These are phyloP conservation scores for Sebastes steindachneri DNA, from an alignment of 2,797 vertebrate genomes.

Conservation along the genomic window DNA sequence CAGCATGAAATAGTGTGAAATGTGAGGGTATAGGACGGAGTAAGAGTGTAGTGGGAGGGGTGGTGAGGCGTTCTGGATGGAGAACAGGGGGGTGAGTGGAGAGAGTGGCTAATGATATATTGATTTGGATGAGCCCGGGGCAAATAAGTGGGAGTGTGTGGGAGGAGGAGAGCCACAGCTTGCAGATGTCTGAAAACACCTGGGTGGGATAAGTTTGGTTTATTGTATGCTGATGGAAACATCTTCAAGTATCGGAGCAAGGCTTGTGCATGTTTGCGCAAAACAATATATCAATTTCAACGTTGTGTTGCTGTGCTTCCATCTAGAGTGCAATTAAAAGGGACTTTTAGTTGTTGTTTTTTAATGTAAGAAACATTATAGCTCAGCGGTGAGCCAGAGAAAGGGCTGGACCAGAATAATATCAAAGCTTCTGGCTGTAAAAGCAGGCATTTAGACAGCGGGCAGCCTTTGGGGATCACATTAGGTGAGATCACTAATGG, in stretches of 20 bases:
- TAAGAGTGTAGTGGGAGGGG: conserved; percentile 26
- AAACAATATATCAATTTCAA: conserved; percentile 5
- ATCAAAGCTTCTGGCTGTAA: conserved; percentile 52
- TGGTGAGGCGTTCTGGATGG: conserved; percentile 18
- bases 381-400: conserved; percentile 26
- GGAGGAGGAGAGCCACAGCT: conserved; percentile 57
- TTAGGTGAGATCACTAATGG: conserved; percentile 64
- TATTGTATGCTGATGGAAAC: conserved; percentile 18
- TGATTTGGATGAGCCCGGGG: conserved; percentile 75
- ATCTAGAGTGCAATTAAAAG: conserved; percentile 4
- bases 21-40: conserved; percentile 35
- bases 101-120: conserved; percentile 79
- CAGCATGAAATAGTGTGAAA: conserved; percentile 64
- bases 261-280: neutral
- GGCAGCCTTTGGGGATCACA: conserved; percentile 66
- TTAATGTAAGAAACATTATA: conserved; percentile 13
- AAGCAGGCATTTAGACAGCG: conserved; percentile 51
- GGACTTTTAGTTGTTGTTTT: conserved; percentile 26
- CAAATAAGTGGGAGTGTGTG: conserved; percentile 65
- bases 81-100: conserved; percentile 41
- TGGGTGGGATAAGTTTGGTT: conserved; percentile 53
- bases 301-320: neutral
- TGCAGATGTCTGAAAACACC: conserved; percentile 70
- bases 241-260: neutral
- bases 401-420: conserved; percentile 27